These are phyloP conservation scores for Hydrozoanthus tunicans DNA, from an alignment of 64 coral and sea anemone species.

Conservation along the genomic window DNA sequence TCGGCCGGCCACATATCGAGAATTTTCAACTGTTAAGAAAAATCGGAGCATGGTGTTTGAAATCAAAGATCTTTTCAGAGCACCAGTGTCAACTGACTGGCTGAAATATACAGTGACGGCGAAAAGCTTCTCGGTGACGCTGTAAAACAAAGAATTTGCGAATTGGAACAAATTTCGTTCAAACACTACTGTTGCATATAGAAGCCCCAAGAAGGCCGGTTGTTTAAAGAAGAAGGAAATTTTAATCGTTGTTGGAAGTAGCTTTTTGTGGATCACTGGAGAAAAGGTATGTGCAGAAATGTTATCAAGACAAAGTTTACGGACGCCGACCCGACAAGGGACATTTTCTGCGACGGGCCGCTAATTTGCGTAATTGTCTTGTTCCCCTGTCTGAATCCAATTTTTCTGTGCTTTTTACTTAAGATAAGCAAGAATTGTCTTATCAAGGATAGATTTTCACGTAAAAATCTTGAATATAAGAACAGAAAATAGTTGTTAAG, in stretches of 20 bases:
- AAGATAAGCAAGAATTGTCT: background rate
- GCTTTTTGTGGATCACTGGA: background rate
- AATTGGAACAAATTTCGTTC: background rate
- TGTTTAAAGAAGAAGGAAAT: background rate
- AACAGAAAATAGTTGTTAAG: too few relatives aligned
- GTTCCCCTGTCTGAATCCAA: background rate
- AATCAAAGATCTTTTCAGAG: constrained; percentile 46
- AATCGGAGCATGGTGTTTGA: constrained; percentile 46
- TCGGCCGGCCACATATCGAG: background rate
- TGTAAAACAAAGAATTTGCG: constrained; percentile 9
- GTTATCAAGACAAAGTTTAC: background rate
- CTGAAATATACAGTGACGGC: constrained; percentile 20
- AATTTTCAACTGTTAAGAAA: constrained; percentile 10
- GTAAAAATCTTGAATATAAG: too few relatives aligned
- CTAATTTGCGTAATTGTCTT: background rate
- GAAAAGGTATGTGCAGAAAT: background rate
- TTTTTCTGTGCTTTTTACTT: background rate
- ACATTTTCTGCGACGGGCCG: background rate
- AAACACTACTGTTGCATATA: too few relatives aligned
- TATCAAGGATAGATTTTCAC: background rate
- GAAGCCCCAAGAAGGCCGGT: too few relatives aligned
- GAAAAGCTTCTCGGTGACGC: background rate
- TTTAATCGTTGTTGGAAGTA: background rate
- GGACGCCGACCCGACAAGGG: background rate
- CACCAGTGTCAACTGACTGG: constrained; percentile 46